These are phyloP conservation scores for Sciurus niger DNA, from an alignment of 2,113 vertebrate species.

Conservation along the genomic window DNA sequence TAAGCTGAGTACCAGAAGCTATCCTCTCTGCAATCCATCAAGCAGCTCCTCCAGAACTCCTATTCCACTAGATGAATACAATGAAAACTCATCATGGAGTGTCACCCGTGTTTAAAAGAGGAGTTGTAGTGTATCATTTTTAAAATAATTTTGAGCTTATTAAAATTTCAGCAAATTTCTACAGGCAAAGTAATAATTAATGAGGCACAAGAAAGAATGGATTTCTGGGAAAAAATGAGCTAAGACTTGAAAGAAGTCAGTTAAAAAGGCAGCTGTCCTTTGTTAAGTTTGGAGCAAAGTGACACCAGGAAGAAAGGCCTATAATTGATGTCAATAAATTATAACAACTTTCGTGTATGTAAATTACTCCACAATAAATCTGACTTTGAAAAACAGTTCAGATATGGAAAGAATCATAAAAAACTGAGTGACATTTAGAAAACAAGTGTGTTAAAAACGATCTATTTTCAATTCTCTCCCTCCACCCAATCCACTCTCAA, in stretches of 20 bases:
- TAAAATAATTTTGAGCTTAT: not conserved
- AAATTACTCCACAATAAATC: conserved; percentile 42
- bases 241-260: not conserved
- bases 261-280: not conserved
- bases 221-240: not conserved
- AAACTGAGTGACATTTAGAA: not conserved
- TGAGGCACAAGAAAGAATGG: conserved; percentile 35
- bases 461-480: not conserved
- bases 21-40: not conserved
- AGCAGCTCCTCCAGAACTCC: not conserved
- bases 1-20: not conserved
- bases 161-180: not conserved
- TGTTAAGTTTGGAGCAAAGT: not conserved
- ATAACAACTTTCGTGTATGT: not conserved
- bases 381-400: conserved; percentile 42
- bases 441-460: not conserved
- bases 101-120: not conserved
- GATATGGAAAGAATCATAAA: conserved; percentile 27
- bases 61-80: not conserved
- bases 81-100: not conserved
- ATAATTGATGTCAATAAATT: not conserved
- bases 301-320: not conserved
- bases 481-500: not conserved
- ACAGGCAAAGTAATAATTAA: not conserved
- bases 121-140: not conserved